Evolutionary conservation across 2,113 vertebrate species (phyloP).

Genomic region (Sylvietta virens): DNA sequence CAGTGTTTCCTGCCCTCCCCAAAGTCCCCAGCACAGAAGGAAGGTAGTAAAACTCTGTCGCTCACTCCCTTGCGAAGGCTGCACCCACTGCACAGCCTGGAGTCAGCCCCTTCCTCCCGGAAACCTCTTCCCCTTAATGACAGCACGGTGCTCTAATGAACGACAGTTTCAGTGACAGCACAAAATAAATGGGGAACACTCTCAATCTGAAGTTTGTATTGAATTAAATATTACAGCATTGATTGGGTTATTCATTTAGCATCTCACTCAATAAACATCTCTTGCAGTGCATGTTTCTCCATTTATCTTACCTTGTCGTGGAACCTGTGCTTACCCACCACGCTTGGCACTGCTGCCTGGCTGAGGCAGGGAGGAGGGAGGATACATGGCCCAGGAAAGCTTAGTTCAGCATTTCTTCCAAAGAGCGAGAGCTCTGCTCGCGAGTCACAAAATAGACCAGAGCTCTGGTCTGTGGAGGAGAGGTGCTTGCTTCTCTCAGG

Average conservation of each 20-base stretch:
- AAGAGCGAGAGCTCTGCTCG: background rate
- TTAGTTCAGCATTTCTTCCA: constrained; percentile 7
- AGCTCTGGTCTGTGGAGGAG: background rate
- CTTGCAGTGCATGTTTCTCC: constrained; percentile 34
- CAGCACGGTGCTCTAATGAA: constrained; percentile 11
- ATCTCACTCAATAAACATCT: constrained; percentile 66
- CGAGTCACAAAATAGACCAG: background rate
- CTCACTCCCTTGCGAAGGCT: background rate
- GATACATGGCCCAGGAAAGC: background rate
- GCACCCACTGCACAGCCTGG: background rate
- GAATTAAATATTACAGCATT: constrained; percentile 70
- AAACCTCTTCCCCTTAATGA: constrained; percentile 9
- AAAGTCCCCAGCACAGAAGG: background rate
- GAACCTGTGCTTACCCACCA: background rate
- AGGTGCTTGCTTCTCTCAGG: background rate
- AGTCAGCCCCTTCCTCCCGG: background rate
- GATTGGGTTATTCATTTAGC: constrained; percentile 70
- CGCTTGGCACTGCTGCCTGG: background rate
- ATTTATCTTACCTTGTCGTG: constrained; percentile 62
- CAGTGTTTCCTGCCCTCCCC: background rate
- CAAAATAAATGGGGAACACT: constrained; percentile 58
- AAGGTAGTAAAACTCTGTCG: fast-evolving
- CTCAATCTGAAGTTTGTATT: constrained; percentile 59
- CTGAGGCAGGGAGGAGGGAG: background rate
- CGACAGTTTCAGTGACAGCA: constrained; percentile 22